phyloP scores from a whole-genome alignment of 2,888 invertebrate genomes.

The Kuschelorhynchus macadamiae region DNA sequence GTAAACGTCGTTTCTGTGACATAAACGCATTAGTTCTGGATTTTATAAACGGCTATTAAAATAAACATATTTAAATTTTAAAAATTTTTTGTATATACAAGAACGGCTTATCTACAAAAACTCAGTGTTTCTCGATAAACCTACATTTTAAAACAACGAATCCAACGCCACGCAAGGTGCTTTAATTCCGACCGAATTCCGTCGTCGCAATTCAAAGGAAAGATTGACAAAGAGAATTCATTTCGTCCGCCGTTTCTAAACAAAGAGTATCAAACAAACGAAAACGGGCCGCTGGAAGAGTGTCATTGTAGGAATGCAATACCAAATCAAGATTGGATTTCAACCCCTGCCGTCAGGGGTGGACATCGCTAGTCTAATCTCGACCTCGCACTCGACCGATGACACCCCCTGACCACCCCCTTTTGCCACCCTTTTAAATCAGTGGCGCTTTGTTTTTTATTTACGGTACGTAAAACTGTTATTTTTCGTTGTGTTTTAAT shows the following conservation, averaged over 20 bases:
- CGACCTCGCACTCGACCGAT: constrained; percentile 67
- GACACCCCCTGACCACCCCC: constrained; percentile 44
- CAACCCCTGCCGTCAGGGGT: constrained; percentile 62
- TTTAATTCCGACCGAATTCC: constrained; percentile 36
- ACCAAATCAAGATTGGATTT: constrained; percentile 71
- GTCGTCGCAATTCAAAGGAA: constrained; percentile 33
- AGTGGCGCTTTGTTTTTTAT: too few relatives aligned
- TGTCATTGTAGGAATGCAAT: constrained; percentile 70
- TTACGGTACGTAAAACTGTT: too few relatives aligned
- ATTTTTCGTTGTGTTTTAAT: too few relatives aligned
- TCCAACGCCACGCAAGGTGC: constrained; percentile 11
- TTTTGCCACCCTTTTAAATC: constrained; percentile 37
- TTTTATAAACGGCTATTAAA: too few relatives aligned
- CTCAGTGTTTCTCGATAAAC: constrained; percentile 15
- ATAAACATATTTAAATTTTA: too few relatives aligned
- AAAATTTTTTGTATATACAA: too few relatives aligned
- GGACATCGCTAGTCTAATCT: constrained; percentile 68
- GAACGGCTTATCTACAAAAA: too few relatives aligned
- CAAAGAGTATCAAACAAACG: constrained; percentile 65
- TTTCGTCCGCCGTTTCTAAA: constrained; percentile 59
- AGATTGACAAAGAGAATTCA: constrained; percentile 50
- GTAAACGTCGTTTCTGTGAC: too few relatives aligned
- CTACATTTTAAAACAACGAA: not conserved
- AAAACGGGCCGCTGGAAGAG: constrained; percentile 59
- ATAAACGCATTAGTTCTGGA: too few relatives aligned